A percentile compares a stretch with the other conserved stretches of the same genome.
Evolutionary conservation across 30 jellyfish, hydroid and myxozoan genomes (phyloP).

Genomic region (Nemopilema nomurai): DNA sequence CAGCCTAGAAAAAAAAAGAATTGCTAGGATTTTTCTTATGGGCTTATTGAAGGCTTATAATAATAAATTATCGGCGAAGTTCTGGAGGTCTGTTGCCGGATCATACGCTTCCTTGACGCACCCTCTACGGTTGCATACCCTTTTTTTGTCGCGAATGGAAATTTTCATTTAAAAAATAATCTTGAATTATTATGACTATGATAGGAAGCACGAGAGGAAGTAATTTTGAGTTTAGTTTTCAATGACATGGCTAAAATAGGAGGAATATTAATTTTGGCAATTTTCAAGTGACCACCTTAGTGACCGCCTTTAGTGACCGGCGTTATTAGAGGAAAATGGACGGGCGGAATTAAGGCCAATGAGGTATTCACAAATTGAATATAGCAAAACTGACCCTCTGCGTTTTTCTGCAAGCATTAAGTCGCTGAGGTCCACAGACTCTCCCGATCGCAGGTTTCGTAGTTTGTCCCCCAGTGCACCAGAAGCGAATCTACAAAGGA

Average conservation of each 20-base stretch:
- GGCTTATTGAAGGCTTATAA: not conserved
- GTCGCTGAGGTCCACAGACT: constrained; percentile 77
- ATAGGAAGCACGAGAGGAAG: not conserved
- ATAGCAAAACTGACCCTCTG: constrained; percentile 33
- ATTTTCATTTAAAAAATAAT: too few species aligned
- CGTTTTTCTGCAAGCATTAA: constrained; percentile 78
- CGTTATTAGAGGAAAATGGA: not conserved
- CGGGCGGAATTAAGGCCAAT: not conserved
- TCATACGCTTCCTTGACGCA: not conserved
- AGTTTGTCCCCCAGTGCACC: constrained; percentile 74
- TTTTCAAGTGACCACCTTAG: not conserved
- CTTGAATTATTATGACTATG: not conserved
- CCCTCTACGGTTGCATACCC: not conserved
- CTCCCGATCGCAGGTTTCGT: constrained; percentile 74
- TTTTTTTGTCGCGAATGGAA: not conserved
- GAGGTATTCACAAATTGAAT: not conserved
- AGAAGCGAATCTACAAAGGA: constrained; percentile 64
- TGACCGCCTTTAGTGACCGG: not conserved
- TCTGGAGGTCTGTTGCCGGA: not conserved
- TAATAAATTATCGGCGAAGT: not conserved
- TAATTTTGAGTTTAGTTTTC: not conserved
- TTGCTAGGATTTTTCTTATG: not conserved
- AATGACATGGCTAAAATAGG: not conserved
- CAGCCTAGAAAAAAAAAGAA: not conserved
- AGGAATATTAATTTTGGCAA: not conserved